Percentiles rank a stretch among this genome's conserved stretches.
These are phyloP conservation scores for Acanthisitta chloris DNA, from an alignment of 2,113 vertebrate species.

Conservation along the genomic window DNA sequence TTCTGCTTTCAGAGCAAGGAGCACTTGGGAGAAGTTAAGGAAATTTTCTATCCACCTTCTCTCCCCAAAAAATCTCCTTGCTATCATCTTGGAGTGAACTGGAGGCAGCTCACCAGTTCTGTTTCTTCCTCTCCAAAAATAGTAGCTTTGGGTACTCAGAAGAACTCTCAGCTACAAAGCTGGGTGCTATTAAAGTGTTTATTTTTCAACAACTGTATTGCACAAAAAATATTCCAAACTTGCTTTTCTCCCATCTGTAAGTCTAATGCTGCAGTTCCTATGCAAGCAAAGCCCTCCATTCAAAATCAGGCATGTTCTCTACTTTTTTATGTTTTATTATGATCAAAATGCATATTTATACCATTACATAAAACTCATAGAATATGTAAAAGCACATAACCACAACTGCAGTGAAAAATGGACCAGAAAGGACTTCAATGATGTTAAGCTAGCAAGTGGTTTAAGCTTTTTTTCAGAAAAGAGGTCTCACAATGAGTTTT, in stretches of 20 bases:
- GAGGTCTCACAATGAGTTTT: not conserved
- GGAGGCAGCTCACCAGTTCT: not conserved
- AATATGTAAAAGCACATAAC: slow-evolving; percentile 1
- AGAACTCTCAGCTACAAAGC: not conserved
- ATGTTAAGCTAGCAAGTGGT: not conserved
- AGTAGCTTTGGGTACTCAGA: not conserved
- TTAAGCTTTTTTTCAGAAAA: not conserved
- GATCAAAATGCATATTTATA: slow-evolving; percentile 19
- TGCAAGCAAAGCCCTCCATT: not conserved
- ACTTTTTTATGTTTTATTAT: not conserved
- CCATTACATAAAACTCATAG: slow-evolving; percentile 5
- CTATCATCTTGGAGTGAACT: not conserved
- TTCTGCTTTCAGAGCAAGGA: not conserved
- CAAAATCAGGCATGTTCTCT: not conserved
- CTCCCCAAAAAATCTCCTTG: not conserved
- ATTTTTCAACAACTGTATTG: slow-evolving; percentile 8
- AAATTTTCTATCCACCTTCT: not conserved
- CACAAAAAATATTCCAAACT: slow-evolving; percentile 11
- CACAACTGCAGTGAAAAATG: not conserved
- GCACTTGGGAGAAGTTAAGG: not conserved
- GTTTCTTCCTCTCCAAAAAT: not conserved
- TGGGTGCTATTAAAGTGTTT: not conserved
- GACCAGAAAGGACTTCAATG: not conserved
- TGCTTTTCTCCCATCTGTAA: slow-evolving; percentile 27
- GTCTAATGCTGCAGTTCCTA: not conserved